Percentiles rank a stretch among this genome's conserved stretches.
phyloP scores from a whole-genome alignment of 2,888 invertebrate species.

The Phasia obesa region DNA sequence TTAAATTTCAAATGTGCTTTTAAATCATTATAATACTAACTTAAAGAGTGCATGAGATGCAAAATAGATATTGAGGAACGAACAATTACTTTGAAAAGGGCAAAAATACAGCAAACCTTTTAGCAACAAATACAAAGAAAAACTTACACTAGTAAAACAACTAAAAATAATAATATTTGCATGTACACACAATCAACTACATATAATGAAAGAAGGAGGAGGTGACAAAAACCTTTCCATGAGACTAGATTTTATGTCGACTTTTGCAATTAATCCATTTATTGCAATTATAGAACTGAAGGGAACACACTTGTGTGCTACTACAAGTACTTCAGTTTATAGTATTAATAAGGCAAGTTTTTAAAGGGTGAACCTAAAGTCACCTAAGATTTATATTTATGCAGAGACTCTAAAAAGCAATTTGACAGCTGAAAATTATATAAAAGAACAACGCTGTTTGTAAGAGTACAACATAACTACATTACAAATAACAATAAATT shows the following conservation, averaged over 20 bases:
- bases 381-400: too few species aligned
- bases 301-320: too few species aligned
- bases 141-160: not conserved
- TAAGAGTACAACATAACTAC: too few species aligned
- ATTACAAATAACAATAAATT: too few species aligned
- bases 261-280: not conserved
- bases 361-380: too few species aligned
- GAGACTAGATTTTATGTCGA: not conserved
- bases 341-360: too few species aligned
- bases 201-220: not conserved
- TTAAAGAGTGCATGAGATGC: not conserved
- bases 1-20: constrained; percentile 74
- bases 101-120: constrained; percentile 9
- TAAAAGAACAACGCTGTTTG: too few species aligned
- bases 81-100: constrained; percentile 36
- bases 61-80: constrained; percentile 29
- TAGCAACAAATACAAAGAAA: not conserved
- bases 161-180: not conserved
- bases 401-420: too few species aligned
- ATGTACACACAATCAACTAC: not conserved
- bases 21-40: constrained; percentile 48
- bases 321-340: too few species aligned
- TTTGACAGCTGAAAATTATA: too few species aligned
- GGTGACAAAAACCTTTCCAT: not conserved
- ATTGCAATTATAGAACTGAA: too few species aligned